These are phyloP conservation scores for Hozukius guyotensis DNA, from an alignment of 2,797 vertebrate species.

Conservation along the genomic window DNA sequence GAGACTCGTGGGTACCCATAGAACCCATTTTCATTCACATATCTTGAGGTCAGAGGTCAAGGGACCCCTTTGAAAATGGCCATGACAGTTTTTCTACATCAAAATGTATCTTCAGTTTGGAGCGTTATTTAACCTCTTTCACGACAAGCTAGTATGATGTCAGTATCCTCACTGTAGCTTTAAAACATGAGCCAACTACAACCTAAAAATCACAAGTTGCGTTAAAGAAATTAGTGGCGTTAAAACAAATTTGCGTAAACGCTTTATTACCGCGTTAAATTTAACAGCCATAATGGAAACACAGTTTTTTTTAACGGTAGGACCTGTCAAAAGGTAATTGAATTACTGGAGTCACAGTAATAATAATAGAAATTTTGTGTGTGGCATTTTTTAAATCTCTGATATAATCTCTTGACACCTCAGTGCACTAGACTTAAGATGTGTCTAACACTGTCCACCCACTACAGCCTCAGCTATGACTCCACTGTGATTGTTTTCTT, in stretches of 20 bases:
- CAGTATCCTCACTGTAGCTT: fast-evolving
- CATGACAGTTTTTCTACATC: no score
- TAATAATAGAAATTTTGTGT: not conserved
- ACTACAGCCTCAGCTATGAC: not conserved
- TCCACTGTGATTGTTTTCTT: not conserved
- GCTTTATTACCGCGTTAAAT: no score
- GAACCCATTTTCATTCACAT: no score
- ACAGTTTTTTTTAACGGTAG: not conserved
- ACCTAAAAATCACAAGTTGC: no score
- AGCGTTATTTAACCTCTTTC: fast-evolving
- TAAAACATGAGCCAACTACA: no score
- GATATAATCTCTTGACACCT: not conserved
- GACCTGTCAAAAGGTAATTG: not conserved
- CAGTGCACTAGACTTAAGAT: not conserved
- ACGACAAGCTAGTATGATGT: fast-evolving
- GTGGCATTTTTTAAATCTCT: not conserved
- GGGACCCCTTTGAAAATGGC: no score
- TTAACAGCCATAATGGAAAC: no score
- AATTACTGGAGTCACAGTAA: not conserved
- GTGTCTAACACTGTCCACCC: not conserved
- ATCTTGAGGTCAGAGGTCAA: no score
- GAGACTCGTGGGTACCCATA: no score
- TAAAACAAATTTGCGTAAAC: no score
- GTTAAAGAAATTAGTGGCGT: no score
- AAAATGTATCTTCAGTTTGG: fast-evolving